Conservation (phyloP, 2,797 vertebrate genomes). For the Scarus forsteni region DNA sequence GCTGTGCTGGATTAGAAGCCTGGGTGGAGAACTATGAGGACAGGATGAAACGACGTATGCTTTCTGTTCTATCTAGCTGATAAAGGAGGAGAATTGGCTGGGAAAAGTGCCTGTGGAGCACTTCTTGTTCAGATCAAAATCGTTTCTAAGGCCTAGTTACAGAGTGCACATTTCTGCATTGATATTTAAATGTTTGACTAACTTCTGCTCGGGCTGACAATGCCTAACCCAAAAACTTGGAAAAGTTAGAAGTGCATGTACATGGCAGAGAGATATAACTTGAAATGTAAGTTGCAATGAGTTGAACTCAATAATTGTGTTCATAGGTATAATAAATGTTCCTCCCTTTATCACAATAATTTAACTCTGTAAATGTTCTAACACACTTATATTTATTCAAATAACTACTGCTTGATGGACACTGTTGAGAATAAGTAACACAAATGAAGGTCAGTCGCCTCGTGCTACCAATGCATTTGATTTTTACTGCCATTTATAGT, state of each 20-base stretch:
- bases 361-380: no score
- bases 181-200: slow-evolving; percentile 62
- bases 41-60: slow-evolving; percentile 63
- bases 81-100: slow-evolving; percentile 58
- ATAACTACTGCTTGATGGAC: no score
- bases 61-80: slow-evolving; percentile 69
- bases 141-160: slow-evolving; percentile 57
- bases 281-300: background rate
- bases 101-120: slow-evolving; percentile 66
- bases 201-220: slow-evolving; percentile 34
- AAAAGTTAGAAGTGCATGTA: slow-evolving; percentile 2
- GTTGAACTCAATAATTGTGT: no score
- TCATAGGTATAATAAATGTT: no score
- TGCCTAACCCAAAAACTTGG: slow-evolving; percentile 14
- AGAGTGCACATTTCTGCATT: slow-evolving; percentile 12
- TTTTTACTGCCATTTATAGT: no score
- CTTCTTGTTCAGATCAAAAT: slow-evolving; percentile 65
- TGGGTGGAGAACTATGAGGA: slow-evolving; percentile 60
- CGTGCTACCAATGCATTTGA: no score
- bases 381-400: no score
- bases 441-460: no score
- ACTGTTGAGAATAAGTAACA: no score
- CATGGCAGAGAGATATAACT: background rate
- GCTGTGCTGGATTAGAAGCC: slow-evolving; percentile 56
- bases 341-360: no score